Base-by-base conservation (phyloP, 2,888 invertebrate species). In the Sipunculus nudus region DNA sequence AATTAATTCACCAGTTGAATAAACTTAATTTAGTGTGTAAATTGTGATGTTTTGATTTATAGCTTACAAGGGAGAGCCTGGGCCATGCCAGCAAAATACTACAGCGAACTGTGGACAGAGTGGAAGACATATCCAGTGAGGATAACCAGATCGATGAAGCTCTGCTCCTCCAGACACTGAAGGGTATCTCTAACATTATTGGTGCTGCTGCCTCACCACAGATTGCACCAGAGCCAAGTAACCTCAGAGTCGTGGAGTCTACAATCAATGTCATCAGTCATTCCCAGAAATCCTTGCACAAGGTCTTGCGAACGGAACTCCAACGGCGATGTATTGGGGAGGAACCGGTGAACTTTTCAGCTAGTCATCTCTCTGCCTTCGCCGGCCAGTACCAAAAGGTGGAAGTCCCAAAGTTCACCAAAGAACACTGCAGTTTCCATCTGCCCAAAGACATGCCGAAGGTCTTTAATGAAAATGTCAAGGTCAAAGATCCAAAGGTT, bases 401-500 rank as follows among this genome's bases (percentile, higher is more conserved):
- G 29, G 26, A 61, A 5, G 46, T 43, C 8, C 54, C 67, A 10
- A 53, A 61, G 6, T 39, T 75, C 16, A 55, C 55, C 29, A 72
- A 74, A 39, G 63, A 70, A 43, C 56, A 71, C 21, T 68, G 73
- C 25, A 67, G 57, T 38, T 76, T 78, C 61, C 56, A 62, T n/a
- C 68, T 78, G 38, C 76, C 78, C 38, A 50, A 58, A 40, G 65
- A 70, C 32, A 63, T 79, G 53, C 61, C 47, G 21, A 32, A 32
- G n/a, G 40, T 63, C 10, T 29, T 64, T 13, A 28, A 39, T 19
- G 28, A 25, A n/a, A 47, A 55, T 16, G 32, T 39, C 25, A 49
- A 23, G 43, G 32, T 41, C 26, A 40, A 6, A 32, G 26, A 41
- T 48, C n/a, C 4, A 8, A 46, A 19, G 13, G 21, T n/a, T 26